phyloP scores from a whole-genome alignment of 2,888 invertebrate species.

The Helleia helle region DNA sequence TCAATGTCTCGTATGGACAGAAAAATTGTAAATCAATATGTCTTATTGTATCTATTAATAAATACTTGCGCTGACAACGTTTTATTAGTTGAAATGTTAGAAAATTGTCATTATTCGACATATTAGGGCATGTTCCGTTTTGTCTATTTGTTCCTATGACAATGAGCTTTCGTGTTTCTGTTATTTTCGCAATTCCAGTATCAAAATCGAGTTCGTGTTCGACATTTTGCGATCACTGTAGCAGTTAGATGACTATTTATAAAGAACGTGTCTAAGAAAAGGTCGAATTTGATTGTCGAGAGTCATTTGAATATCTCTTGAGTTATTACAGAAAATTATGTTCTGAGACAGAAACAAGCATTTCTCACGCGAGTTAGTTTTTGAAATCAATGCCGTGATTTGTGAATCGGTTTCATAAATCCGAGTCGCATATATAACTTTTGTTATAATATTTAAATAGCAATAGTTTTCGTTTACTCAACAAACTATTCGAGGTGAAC shows the following conservation, averaged over 20 bases:
- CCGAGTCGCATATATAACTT: no score
- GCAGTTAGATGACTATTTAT: conserved; percentile 70
- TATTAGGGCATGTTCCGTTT: no score
- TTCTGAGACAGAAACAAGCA: conserved; percentile 59
- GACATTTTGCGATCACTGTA: conserved; percentile 69
- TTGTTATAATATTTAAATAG: conserved; percentile 21
- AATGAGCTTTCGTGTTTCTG: conserved; percentile 36
- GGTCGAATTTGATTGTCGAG: conserved; percentile 71
- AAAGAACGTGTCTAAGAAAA: conserved; percentile 70
- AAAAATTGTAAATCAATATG: conserved; percentile 12
- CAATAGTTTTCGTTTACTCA: conserved; percentile 53
- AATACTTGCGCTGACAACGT: conserved; percentile 7
- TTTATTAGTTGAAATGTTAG: background rate
- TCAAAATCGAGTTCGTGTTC: conserved; percentile 69
- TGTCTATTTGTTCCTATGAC: no score
- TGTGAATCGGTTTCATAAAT: no score
- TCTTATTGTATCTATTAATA: conserved; percentile 11
- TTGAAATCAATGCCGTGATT: conserved; percentile 1
- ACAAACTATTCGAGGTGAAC: conserved; percentile 58
- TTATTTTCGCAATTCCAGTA: conserved; percentile 56
- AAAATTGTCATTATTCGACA: background rate
- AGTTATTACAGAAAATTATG: conserved; percentile 69
- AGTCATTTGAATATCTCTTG: conserved; percentile 68
- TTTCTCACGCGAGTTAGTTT: conserved; percentile 52
- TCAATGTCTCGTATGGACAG: conserved; percentile 11